A percentile compares a stretch with the other conserved stretches of the same genome.
Conservation (phyloP, 2,797 vertebrate genomes). For the Melanogrammus aeglefinus region DNA sequence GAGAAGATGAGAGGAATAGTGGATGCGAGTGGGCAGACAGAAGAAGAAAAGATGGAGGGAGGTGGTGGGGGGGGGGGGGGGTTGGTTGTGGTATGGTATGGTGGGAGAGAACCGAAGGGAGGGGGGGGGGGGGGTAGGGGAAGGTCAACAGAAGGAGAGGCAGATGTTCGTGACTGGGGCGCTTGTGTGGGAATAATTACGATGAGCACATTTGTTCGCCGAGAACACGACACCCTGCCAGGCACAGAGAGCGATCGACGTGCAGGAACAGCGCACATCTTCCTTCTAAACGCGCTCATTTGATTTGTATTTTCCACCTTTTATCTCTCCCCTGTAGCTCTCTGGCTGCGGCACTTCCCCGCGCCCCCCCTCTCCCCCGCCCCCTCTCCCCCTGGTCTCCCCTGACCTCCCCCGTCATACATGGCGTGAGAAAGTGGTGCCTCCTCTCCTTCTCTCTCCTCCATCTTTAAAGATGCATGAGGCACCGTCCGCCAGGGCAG, state of each 20-base stretch:
- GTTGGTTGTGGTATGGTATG: background rate
- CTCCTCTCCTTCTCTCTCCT: conserved; percentile 43
- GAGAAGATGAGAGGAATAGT: background rate
- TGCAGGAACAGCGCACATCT: background rate
- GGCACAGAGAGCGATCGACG: background rate
- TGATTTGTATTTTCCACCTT: background rate
- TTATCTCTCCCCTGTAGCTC: background rate
- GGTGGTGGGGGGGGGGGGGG: background rate
- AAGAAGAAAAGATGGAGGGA: conserved; percentile 13
- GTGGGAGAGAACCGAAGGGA: conserved; percentile 14
- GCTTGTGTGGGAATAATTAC: conserved; percentile 68
- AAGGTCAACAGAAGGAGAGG: conserved; percentile 75
- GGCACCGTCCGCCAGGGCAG: conserved; percentile 44
- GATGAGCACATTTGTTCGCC: conserved; percentile 64
- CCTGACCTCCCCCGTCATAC: conserved; percentile 38
- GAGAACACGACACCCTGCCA: conserved; percentile 46
- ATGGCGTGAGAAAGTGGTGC: conserved; percentile 64
- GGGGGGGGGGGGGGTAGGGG: conserved; percentile 41
- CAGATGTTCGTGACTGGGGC: conserved; percentile 67
- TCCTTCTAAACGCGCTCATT: background rate
- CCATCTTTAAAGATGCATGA: conserved; percentile 74
- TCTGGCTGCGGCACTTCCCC: background rate
- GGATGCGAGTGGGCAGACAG: conserved; percentile 9
- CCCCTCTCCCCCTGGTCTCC: conserved; percentile 43
- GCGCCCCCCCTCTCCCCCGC: conserved; percentile 31